phyloP scores from a whole-genome alignment of 1,140 invertebrate genomes.

The Drosophila azteca region DNA sequence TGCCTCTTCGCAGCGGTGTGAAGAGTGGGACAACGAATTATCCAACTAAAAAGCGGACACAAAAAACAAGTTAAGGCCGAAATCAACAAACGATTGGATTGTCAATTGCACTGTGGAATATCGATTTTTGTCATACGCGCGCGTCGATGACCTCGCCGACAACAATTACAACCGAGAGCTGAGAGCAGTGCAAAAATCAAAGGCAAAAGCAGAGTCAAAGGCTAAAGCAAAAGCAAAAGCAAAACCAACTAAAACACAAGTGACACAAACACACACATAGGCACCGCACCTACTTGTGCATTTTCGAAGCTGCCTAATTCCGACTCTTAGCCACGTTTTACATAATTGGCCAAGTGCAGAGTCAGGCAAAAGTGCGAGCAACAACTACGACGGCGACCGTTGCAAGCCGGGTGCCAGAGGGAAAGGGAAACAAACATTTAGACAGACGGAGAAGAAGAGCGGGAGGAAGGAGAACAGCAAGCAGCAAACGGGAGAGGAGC shows the following conservation, averaged over 20 bases:
- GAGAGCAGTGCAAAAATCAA: conserved; percentile 17
- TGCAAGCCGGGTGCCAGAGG: conserved; percentile 50
- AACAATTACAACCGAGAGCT: conserved; percentile 24
- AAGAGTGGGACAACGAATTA: conserved; percentile 41
- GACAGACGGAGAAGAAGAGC: conserved; percentile 40
- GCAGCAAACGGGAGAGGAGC: conserved; percentile 32
- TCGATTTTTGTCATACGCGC: conserved; percentile 60
- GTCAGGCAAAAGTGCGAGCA: conserved; percentile 33
- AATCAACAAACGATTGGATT: conserved; percentile 13
- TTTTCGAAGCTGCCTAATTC: no score
- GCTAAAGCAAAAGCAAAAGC: no score
- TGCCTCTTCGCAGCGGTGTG: conserved; percentile 38
- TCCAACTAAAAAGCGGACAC: conserved; percentile 3
- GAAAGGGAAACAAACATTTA: conserved; percentile 36
- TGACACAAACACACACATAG: no score
- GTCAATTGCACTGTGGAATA: conserved; percentile 57
- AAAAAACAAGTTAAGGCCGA: no score
- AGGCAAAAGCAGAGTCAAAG: conserved; percentile 9
- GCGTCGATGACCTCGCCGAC: conserved; percentile 75
- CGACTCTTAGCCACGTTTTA: conserved; percentile 61
- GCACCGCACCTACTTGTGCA: no score
- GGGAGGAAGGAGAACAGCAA: conserved; percentile 22
- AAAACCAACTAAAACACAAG: not conserved
- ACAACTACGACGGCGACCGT: conserved; percentile 59
- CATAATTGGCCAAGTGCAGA: conserved; percentile 71